Evolutionary conservation across 2,797 vertebrate species (phyloP).

Genomic region (Molossus alvarezi): DNA sequence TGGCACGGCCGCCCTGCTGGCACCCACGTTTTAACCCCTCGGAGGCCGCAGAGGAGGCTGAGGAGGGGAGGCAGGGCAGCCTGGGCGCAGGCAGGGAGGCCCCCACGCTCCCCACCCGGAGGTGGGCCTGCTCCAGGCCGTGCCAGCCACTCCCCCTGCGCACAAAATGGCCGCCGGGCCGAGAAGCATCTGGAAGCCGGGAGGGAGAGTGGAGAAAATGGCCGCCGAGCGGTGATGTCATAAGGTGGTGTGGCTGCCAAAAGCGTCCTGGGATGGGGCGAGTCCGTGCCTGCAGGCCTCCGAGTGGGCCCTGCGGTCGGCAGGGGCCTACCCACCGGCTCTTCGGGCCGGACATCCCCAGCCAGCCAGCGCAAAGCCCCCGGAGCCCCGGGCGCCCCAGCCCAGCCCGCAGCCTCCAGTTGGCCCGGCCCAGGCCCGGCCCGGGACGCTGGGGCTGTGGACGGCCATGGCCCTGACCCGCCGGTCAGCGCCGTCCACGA

Average conservation of each 20-base stretch:
- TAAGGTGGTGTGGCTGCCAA: neutral
- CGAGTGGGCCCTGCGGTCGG: neutral
- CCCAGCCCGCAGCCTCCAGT: neutral
- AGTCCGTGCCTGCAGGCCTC: neutral
- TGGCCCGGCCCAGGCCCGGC: neutral
- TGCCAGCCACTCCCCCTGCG: neutral
- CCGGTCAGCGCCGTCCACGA: neutral
- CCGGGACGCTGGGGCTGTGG: fast-evolving
- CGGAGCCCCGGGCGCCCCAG: neutral
- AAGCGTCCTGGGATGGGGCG: neutral
- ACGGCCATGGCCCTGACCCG: neutral
- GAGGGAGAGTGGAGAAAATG: constrained; percentile 86
- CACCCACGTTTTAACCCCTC: neutral
- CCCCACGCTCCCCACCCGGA: neutral
- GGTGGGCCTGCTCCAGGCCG: neutral
- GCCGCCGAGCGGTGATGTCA: constrained; percentile 82
- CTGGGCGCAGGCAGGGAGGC: neutral
- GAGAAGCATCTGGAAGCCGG: neutral
- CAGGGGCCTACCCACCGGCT: neutral
- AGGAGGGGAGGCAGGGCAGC: neutral
- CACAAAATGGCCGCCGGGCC: constrained; percentile 75
- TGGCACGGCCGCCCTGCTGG: neutral
- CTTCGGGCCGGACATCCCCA: neutral
- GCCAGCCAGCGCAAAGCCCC: fast-evolving
- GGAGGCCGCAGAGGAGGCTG: neutral